These are phyloP conservation scores for Serrognathus titanus DNA, from an alignment of 2,888 invertebrate species.

Conservation along the genomic window DNA sequence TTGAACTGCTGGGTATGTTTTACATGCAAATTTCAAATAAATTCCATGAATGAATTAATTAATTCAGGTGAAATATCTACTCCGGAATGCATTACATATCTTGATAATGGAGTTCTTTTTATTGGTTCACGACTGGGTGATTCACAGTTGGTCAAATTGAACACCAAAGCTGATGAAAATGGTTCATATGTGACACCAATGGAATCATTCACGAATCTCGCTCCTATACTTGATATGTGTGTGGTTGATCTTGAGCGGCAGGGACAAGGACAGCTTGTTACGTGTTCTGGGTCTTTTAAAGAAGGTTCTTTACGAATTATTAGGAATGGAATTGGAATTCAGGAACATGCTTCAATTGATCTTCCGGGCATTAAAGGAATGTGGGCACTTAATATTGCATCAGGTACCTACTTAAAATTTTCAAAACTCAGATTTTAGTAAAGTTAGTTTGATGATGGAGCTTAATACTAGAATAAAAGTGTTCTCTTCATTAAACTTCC, in stretches of 20 bases:
- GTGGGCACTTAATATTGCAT: slow-evolving; percentile 86
- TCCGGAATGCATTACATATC: slow-evolving; percentile 95
- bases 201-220: slow-evolving; percentile 96
- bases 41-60: slow-evolving; percentile 32
- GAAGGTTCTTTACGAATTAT: slow-evolving; percentile 97
- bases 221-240: slow-evolving; percentile 97
- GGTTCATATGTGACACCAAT: slow-evolving; percentile 90
- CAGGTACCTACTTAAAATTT: slow-evolving; percentile 41
- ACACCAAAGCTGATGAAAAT: slow-evolving; percentile 76
- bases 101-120: slow-evolving; percentile 97
- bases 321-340: slow-evolving; percentile 97
- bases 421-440: no score
- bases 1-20: slow-evolving; percentile 72
- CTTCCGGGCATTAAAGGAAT: slow-evolving; percentile 96
- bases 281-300: slow-evolving; percentile 96
- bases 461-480: not conserved
- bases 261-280: slow-evolving; percentile 96
- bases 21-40: slow-evolving; percentile 4
- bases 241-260: slow-evolving; percentile 95
- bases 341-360: slow-evolving; percentile 97
- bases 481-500: no score
- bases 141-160: slow-evolving; percentile 89
- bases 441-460: not conserved
- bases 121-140: slow-evolving; percentile 96
- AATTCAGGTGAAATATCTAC: slow-evolving; percentile 76